Percentiles rank a stretch among this genome's conserved stretches.
Evolutionary conservation across 2,113 vertebrate genomes (phyloP).

Genomic region (Microcebus ravelobensis): DNA sequence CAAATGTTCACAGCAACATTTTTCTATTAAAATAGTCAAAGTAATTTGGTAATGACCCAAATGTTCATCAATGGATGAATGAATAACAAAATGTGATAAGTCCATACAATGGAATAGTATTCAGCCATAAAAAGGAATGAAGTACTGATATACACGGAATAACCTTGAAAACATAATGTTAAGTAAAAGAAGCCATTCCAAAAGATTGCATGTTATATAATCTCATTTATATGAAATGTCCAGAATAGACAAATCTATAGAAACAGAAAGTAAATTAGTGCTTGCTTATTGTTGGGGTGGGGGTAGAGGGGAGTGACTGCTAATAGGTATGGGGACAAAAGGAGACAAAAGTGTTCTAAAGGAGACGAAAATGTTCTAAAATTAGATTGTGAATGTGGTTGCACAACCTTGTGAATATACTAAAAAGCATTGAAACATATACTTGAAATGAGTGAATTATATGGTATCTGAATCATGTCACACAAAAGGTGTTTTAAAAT

Average conservation of each 20-base stretch:
- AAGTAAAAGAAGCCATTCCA: slow-evolving; percentile 8
- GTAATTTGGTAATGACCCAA: not conserved
- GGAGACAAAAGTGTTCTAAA: not conserved
- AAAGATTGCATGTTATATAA: not conserved
- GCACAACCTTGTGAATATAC: not conserved
- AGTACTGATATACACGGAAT: not conserved
- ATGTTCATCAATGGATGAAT: not conserved
- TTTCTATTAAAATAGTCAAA: not conserved
- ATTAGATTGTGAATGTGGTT: not conserved
- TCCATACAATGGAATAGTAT: not conserved
- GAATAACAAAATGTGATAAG: not conserved
- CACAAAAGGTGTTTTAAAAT: not conserved
- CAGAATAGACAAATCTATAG: not conserved
- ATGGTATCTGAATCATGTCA: not conserved
- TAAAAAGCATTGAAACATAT: not conserved
- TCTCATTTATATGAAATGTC: not conserved
- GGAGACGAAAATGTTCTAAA: slow-evolving; percentile 23
- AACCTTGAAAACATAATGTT: not conserved
- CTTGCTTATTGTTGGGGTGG: not conserved
- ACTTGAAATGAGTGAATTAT: not conserved
- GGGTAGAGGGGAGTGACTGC: not conserved
- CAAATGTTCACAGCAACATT: not conserved
- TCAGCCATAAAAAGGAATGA: slow-evolving; percentile 34
- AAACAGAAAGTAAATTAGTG: not conserved
- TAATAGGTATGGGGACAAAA: not conserved